These are phyloP conservation scores for Hoplodrina ambigua DNA, from an alignment of 2,888 invertebrate genomes.

Conservation along the genomic window DNA sequence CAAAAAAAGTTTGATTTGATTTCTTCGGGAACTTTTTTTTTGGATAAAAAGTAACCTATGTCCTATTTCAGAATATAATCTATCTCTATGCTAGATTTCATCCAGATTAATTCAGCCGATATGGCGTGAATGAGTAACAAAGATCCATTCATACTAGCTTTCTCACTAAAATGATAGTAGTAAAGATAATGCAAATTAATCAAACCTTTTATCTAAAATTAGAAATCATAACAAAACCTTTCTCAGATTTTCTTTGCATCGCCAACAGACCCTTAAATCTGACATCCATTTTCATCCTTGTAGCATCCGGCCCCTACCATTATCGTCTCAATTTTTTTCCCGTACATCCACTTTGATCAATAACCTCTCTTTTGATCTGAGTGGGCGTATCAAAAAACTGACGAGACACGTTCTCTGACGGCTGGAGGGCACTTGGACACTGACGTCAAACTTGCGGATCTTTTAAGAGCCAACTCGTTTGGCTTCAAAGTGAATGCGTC, in stretches of 20 bases:
- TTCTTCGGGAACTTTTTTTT: too few species aligned
- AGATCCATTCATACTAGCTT: too few species aligned
- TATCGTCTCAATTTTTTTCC: slow-evolving; percentile 46
- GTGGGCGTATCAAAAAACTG: slow-evolving; percentile 74
- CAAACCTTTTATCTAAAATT: background rate
- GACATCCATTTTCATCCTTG: slow-evolving; percentile 33
- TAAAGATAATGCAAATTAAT: too few species aligned
- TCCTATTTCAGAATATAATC: too few species aligned
- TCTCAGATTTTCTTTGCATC: background rate
- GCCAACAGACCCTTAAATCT: slow-evolving; percentile 14
- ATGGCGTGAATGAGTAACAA: too few species aligned
- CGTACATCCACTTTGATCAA: slow-evolving; percentile 78
- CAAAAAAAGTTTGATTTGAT: too few species aligned
- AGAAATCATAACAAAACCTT: background rate
- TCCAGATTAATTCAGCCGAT: too few species aligned
- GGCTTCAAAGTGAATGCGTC: slow-evolving; percentile 81
- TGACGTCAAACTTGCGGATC: slow-evolving; percentile 80
- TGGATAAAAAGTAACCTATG: too few species aligned
- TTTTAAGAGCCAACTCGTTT: slow-evolving; percentile 75
- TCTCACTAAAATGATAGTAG: too few species aligned
- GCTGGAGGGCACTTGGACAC: slow-evolving; percentile 71
- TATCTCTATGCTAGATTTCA: too few species aligned
- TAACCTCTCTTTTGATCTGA: slow-evolving; percentile 70
- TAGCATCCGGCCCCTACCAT: slow-evolving; percentile 37
- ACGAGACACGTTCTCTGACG: slow-evolving; percentile 77